Base-by-base conservation (phyloP, 2,113 vertebrate genomes). In the Amphilophus citrinellus region DNA sequence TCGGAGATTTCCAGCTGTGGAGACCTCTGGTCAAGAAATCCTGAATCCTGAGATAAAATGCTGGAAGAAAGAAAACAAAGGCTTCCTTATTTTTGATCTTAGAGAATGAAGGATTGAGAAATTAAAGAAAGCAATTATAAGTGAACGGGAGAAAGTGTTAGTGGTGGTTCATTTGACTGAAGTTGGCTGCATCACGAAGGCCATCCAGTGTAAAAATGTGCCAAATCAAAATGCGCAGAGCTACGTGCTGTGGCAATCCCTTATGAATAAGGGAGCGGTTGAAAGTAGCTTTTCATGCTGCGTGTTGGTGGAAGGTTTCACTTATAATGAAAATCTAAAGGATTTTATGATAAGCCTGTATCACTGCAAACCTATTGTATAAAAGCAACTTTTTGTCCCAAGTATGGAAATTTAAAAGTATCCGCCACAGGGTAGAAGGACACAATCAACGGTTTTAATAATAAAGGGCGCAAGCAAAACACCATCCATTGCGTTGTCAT, bases 1-100 rank as follows among this genome's bases (percentile, higher is more conserved):
- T n/a, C 3, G 6, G 78, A 82, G 35, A 75, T 91, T 63, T 79
- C 50, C 7, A 22, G 39, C 66, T 82, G 76, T 63, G 84, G 61
- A 53, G 10, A 71, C 15, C 44, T 30, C 66, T 71, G 44, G 42
- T 50, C 50, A 17, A 71, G 24, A 71, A 50, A 50, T 44, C 5
- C 5, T 24, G 24, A 50, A 50, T 50, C 42, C 65, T 50, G 42
- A 62, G 47, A 2, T 13, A 18, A 86, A 53, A 75, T 71, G 44
- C 66, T 53, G 50, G 50, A 56, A n/a, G 27, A 56, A 53, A 11
- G 47, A 73, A 56, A 56, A 73, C 0, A 1, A 6, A 53, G 18
- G 27, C 3, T 2, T 73, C 1, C 32, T 73, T 53, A 35, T 73
- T 56, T 24, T 56, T 4, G 1, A 32, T 35, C 17, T 20, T 53